A percentile compares a stretch with the other conserved stretches of the same genome.
These are phyloP conservation scores for Eunapius fragilis DNA, from an alignment of 37 sponge, comb jelly and placozoan genomes.

Conservation along the genomic window DNA sequence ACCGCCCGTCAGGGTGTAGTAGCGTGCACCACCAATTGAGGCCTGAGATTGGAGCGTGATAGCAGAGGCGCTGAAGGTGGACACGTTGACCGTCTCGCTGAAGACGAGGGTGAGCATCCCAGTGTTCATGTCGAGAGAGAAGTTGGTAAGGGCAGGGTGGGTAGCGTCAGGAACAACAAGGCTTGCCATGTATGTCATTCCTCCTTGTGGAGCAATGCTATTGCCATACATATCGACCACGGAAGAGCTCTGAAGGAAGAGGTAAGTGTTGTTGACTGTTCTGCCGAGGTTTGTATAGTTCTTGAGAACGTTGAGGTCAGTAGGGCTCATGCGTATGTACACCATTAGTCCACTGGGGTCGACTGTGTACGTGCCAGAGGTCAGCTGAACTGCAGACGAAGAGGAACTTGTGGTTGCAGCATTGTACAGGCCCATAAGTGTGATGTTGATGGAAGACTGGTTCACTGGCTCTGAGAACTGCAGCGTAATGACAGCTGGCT, in stretches of 20 bases:
- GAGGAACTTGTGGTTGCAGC: slow-evolving; percentile 38
- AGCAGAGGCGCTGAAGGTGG: slow-evolving; percentile 42
- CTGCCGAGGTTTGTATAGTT: slow-evolving; percentile 59
- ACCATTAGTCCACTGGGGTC: slow-evolving; percentile 35
- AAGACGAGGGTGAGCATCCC: slow-evolving; percentile 66
- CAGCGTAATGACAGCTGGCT: slow-evolving; percentile 37
- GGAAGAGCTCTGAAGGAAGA: slow-evolving; percentile 65
- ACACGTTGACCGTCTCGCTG: slow-evolving; percentile 76
- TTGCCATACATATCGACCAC: slow-evolving; percentile 66
- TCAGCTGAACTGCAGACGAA: slow-evolving; percentile 21
- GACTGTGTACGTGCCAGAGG: slow-evolving; percentile 7
- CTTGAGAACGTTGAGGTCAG: slow-evolving; percentile 71
- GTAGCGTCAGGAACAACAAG: slow-evolving; percentile 55
- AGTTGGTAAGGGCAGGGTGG: slow-evolving; percentile 57
- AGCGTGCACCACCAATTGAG: background rate
- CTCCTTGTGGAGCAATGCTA: slow-evolving; percentile 42
- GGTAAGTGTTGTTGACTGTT: slow-evolving; percentile 58
- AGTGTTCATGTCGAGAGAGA: slow-evolving; percentile 71
- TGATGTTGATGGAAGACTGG: slow-evolving; percentile 33
- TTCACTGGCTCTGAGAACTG: slow-evolving; percentile 76
- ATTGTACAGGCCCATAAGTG: slow-evolving; percentile 74
- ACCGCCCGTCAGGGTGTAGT: slow-evolving; percentile 55
- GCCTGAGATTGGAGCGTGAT: slow-evolving; percentile 62
- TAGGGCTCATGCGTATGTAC: slow-evolving; percentile 15
- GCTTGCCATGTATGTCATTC: slow-evolving; percentile 64